Conservation (phyloP, 2,113 vertebrate genomes). For the Dinomys branickii region DNA sequence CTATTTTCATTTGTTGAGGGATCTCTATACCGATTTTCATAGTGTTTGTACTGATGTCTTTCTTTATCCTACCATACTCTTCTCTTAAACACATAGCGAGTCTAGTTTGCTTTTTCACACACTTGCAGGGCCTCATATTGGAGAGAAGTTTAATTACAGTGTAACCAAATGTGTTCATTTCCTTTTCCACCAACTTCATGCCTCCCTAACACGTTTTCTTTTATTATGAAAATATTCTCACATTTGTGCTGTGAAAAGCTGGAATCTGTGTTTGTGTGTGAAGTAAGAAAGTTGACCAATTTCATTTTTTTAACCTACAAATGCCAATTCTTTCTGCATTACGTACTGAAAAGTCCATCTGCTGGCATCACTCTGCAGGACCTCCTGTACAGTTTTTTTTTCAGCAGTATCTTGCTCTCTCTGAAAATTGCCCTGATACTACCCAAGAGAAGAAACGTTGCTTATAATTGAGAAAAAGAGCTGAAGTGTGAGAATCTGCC, state of each 20-base stretch:
- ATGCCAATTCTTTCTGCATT: not conserved
- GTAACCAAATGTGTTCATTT: not conserved
- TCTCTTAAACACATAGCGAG: not conserved
- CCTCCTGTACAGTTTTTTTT: not conserved
- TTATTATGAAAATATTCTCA: not conserved
- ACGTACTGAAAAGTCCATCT: not conserved
- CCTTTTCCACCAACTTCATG: not conserved
- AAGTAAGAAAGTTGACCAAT: not conserved
- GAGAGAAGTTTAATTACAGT: not conserved
- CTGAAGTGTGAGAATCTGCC: not conserved
- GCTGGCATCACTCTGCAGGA: not conserved
- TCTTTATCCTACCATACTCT: not conserved
- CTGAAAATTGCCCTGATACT: not conserved
- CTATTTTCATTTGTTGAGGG: not conserved
- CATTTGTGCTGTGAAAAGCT: not conserved
- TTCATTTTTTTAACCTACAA: not conserved
- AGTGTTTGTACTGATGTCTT: not conserved
- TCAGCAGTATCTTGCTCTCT: not conserved
- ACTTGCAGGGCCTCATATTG: not conserved
- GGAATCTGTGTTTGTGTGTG: not conserved
- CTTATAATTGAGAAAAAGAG: not conserved
- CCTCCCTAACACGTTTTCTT: not conserved
- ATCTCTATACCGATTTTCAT: not conserved
- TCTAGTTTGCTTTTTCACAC: not conserved
- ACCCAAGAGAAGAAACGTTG: not conserved